phyloP scores from a whole-genome alignment of 2,888 invertebrate genomes.

The Parascotia fuliginaria region DNA sequence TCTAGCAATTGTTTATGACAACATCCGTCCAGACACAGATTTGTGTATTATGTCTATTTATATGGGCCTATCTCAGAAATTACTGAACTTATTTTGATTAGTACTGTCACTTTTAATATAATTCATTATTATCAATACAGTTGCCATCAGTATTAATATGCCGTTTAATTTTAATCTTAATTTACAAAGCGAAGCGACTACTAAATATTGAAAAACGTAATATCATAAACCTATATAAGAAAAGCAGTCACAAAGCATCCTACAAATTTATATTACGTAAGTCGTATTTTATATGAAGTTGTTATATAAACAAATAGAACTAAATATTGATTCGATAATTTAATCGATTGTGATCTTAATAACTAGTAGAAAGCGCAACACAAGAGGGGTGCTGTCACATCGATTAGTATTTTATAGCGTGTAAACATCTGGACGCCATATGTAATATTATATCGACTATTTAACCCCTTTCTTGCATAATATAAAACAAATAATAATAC shows the following conservation, averaged over 20 bases:
- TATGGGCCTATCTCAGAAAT: background rate
- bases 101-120: background rate
- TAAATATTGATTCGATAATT: no score
- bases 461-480: background rate
- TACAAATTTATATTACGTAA: no score
- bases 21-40: constrained; percentile 60
- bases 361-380: background rate
- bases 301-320: no score
- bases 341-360: constrained; percentile 1
- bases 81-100: background rate
- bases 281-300: no score
- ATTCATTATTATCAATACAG: no score
- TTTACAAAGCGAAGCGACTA: no score
- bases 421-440: constrained; percentile 5
- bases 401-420: constrained; percentile 5
- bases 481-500: no score
- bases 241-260: no score
- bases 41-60: constrained; percentile 24
- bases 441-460: background rate
- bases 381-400: background rate
- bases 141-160: no score
- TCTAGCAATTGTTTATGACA: constrained; percentile 68
- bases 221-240: no score
- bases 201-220: no score
- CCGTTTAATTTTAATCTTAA: no score